phyloP scores from a whole-genome alignment of 2,888 invertebrate genomes.

The Arge pagana region DNA sequence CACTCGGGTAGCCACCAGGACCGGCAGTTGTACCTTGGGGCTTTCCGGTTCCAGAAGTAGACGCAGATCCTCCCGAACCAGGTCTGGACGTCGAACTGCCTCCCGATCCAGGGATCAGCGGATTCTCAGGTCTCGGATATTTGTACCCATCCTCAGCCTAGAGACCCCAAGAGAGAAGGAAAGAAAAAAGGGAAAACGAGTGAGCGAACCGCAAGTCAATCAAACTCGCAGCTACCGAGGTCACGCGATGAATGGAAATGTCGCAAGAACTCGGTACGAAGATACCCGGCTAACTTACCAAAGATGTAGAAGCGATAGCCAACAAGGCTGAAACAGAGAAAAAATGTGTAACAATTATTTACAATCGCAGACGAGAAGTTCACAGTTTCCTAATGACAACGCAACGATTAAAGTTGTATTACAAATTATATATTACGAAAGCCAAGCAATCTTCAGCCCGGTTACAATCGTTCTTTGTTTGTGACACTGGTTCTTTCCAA shows the following conservation, averaged over 20 bases:
- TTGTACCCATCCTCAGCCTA: conserved; percentile 76
- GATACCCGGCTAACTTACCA: conserved; percentile 50
- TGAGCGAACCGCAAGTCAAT: not conserved
- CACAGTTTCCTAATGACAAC: conserved; percentile 7
- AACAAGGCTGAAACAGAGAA: conserved; percentile 49
- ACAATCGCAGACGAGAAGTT: no score
- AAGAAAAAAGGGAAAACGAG: not conserved
- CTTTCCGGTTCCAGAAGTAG: conserved; percentile 24
- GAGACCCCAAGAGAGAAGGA: conserved; percentile 26
- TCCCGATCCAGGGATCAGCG: conserved; percentile 57
- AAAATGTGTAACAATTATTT: conserved; percentile 21
- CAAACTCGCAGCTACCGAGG: conserved; percentile 1
- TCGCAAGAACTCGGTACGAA: no score
- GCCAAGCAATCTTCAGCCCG: conserved; percentile 30
- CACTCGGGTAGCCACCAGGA: conserved; percentile 31
- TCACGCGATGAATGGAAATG: not conserved
- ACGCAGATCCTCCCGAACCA: conserved; percentile 27
- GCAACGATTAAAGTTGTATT: conserved; percentile 25
- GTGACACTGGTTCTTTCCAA: no score
- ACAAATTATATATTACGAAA: conserved; percentile 25
- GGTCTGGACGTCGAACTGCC: conserved; percentile 38
- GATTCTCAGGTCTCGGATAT: conserved; percentile 72
- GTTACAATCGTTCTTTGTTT: conserved; percentile 21
- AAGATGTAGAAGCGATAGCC: conserved; percentile 46
- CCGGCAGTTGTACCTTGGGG: conserved; percentile 22